Percentiles rank a stretch among this genome's conserved stretches.
Evolutionary conservation across 1,140 invertebrate genomes (phyloP).

Genomic region (Macrobrachium rosenbergii): DNA sequence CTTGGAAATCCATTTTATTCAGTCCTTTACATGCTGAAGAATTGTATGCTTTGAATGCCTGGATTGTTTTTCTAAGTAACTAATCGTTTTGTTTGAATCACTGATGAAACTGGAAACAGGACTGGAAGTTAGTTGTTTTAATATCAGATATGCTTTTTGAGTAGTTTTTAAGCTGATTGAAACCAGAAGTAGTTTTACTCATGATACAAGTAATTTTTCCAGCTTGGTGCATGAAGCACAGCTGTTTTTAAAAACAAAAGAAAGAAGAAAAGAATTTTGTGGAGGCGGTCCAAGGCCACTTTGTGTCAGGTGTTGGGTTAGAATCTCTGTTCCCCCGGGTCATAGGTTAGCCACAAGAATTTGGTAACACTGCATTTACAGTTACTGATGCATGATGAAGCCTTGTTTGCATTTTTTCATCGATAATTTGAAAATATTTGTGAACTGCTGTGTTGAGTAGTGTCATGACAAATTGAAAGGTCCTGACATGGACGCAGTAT

Average conservation of each 20-base stretch:
- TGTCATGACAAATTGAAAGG: no score
- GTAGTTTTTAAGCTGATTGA: not conserved
- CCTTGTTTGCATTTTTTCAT: no score
- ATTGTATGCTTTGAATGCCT: not conserved
- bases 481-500: no score
- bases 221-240: constrained; percentile 55
- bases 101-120: not conserved
- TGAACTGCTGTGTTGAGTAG: no score
- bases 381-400: no score
- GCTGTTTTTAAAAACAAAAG: constrained; percentile 44
- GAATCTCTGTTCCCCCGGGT: no score
- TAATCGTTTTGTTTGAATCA: not conserved
- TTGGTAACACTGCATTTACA: no score
- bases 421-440: no score
- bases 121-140: not conserved
- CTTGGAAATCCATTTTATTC: no score
- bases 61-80: not conserved
- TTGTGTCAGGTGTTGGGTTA: no score
- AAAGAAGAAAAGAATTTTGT: constrained; percentile 21
- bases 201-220: constrained; percentile 12
- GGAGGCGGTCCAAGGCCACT: not conserved
- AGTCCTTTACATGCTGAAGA: no score
- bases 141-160: constrained; percentile 4
- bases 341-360: no score
- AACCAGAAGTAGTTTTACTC: not conserved